These are phyloP conservation scores for Lasioglossum villosulum DNA, from an alignment of 2,888 invertebrate species.

Conservation along the genomic window DNA sequence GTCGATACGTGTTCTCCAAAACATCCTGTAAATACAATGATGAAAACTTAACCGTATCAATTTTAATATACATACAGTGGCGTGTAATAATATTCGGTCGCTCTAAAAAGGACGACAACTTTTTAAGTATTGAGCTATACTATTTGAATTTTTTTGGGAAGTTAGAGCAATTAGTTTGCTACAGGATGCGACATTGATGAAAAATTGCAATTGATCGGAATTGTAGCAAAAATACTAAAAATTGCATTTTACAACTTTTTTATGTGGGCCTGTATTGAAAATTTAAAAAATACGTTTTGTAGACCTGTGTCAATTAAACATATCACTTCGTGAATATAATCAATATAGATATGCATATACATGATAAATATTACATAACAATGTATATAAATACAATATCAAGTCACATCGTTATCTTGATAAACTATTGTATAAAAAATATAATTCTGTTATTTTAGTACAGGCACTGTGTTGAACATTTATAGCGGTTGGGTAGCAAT, in stretches of 20 bases:
- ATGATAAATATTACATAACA: slow-evolving; percentile 43
- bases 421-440: slow-evolving; percentile 53
- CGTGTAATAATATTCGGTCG: too few species aligned
- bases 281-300: too few species aligned
- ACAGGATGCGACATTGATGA: too few species aligned
- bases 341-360: slow-evolving; percentile 10
- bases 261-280: too few species aligned
- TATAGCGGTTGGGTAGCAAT: slow-evolving; percentile 41
- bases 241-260: too few species aligned
- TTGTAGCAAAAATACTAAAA: too few species aligned
- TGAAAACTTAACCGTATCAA: not conserved
- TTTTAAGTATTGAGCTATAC: too few species aligned
- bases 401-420: slow-evolving; percentile 33
- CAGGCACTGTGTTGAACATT: slow-evolving; percentile 37
- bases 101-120: too few species aligned
- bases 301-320: too few species aligned
- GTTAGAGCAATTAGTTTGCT: too few species aligned
- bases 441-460: slow-evolving; percentile 44
- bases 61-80: not conserved
- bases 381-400: slow-evolving; percentile 35
- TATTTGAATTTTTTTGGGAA: too few species aligned
- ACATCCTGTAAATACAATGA: not conserved
- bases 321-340: slow-evolving; percentile 34
- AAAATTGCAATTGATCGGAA: too few species aligned
- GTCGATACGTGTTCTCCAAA: not conserved